These are phyloP conservation scores for Pangasianodon hypophthalmus DNA, from an alignment of 2,113 vertebrate species.

Conservation along the genomic window DNA sequence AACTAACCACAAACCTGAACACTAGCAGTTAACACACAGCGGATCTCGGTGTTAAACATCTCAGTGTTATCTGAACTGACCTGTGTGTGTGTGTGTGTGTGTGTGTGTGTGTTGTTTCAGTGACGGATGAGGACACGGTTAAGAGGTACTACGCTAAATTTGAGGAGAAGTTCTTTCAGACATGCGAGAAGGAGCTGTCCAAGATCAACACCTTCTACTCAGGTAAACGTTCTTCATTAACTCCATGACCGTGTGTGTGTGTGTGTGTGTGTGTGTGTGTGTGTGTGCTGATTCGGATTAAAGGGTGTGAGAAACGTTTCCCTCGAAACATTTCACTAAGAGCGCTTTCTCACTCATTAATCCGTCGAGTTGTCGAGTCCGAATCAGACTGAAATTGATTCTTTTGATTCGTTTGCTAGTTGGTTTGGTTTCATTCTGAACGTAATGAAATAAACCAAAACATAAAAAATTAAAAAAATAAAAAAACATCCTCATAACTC, in stretches of 20 bases:
- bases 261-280: constrained; percentile 3
- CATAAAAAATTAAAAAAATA: too few species aligned
- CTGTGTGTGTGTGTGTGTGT: constrained; percentile 1
- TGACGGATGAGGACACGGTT: constrained; percentile 95
- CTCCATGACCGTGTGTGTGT: not conserved
- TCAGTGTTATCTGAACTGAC: not conserved
- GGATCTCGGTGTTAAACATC: not conserved
- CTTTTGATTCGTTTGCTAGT: not conserved
- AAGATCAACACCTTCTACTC: constrained; percentile 99
- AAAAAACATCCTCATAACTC: too few species aligned
- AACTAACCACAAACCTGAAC: not conserved
- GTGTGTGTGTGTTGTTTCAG: constrained; percentile 65
- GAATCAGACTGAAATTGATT: not conserved
- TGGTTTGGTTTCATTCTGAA: not conserved
- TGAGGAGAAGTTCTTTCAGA: constrained; percentile 99
- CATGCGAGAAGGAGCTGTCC: constrained; percentile 97
- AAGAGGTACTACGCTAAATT: constrained; percentile 98
- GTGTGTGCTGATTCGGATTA: not conserved
- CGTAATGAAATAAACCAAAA: not conserved
- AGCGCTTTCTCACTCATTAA: not conserved
- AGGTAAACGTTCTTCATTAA: constrained; percentile 73
- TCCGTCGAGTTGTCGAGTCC: not conserved
- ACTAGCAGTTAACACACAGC: not conserved
- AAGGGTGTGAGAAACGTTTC: not conserved
- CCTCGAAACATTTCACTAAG: not conserved